phyloP scores from a whole-genome alignment of 2,113 vertebrate genomes.

The Aphyosemion australe region DNA sequence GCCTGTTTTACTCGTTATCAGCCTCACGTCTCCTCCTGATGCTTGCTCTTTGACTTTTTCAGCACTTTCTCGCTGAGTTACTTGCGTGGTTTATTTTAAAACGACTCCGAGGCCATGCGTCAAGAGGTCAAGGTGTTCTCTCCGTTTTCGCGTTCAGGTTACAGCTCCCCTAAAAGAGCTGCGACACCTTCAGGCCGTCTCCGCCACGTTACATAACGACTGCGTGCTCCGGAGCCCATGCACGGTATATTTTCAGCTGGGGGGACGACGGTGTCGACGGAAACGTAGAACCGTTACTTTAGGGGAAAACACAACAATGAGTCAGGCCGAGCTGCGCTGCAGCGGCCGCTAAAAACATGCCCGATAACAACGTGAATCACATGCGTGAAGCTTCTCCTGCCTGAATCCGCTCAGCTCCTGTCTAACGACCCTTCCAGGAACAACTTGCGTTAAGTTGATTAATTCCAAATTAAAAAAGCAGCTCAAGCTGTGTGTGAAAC shows the following conservation, averaged over 20 bases:
- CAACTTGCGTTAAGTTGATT: conserved; percentile 31
- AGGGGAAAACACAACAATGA: conserved; percentile 40
- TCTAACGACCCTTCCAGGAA: conserved; percentile 20
- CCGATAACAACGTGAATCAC: conserved; percentile 34
- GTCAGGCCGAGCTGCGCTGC: conserved; percentile 42
- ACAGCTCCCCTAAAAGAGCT: conserved; percentile 3
- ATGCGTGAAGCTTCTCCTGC: conserved; percentile 45
- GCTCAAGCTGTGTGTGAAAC: conserved; percentile 15
- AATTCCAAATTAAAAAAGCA: conserved; percentile 43
- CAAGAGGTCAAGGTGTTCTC: neutral
- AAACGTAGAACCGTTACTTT: conserved; percentile 12
- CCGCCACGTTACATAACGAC: conserved; percentile 35
- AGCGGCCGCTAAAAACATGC: conserved; percentile 18
- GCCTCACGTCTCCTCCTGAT: neutral
- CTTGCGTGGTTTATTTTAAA: neutral
- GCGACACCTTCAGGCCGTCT: conserved; percentile 36
- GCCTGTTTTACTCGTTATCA: neutral
- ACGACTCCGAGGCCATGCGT: neutral
- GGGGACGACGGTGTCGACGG: conserved; percentile 20
- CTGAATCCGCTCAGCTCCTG: conserved; percentile 28
- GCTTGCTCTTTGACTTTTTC: neutral
- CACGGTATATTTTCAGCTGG: neutral
- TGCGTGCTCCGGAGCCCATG: conserved; percentile 11
- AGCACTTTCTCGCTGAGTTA: neutral
- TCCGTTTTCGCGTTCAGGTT: conserved; percentile 9